phyloP scores from a whole-genome alignment of 2,797 vertebrate species.

The Notolepis coatsorum region DNA sequence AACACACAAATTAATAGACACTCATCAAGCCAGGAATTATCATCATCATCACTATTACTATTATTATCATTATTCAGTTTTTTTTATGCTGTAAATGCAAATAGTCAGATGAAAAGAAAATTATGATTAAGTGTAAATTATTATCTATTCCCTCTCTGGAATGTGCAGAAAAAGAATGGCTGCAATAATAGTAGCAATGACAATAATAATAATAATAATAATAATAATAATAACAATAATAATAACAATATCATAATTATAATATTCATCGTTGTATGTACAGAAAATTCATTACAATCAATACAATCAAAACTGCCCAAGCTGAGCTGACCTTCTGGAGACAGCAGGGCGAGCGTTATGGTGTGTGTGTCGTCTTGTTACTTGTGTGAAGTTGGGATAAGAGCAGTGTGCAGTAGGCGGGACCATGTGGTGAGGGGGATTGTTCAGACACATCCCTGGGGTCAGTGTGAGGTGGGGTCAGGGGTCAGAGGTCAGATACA shows the following conservation, averaged over 20 bases:
- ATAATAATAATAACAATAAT: constrained; percentile 76
- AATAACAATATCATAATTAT: constrained; percentile 69
- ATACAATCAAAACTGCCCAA: constrained; percentile 88
- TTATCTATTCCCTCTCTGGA: constrained; percentile 64
- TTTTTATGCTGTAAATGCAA: constrained; percentile 70
- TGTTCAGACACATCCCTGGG: constrained; percentile 67
- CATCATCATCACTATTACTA: constrained; percentile 81
- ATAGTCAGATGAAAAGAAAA: constrained; percentile 53
- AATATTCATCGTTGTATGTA: constrained; percentile 80
- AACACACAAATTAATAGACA: constrained; percentile 86
- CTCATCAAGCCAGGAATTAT: constrained; percentile 83
- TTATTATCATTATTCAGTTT: constrained; percentile 73
- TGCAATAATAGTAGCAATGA: constrained; percentile 44
- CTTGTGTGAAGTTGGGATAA: constrained; percentile 41
- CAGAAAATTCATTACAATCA: constrained; percentile 84
- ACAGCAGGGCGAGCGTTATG: constrained; percentile 73
- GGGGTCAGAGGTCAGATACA: constrained; percentile 56
- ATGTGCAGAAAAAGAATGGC: constrained; percentile 70
- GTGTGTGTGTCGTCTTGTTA: constrained; percentile 44
- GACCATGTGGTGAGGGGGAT: constrained; percentile 58
- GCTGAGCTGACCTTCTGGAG: constrained; percentile 86
- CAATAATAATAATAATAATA: constrained; percentile 47
- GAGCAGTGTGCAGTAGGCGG: constrained; percentile 60
- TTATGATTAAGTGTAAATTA: constrained; percentile 50
- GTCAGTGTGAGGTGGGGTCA: constrained; percentile 58